Evolutionary conservation across 2,113 vertebrate genomes (phyloP).

Genomic region (Myiagra hebetior): DNA sequence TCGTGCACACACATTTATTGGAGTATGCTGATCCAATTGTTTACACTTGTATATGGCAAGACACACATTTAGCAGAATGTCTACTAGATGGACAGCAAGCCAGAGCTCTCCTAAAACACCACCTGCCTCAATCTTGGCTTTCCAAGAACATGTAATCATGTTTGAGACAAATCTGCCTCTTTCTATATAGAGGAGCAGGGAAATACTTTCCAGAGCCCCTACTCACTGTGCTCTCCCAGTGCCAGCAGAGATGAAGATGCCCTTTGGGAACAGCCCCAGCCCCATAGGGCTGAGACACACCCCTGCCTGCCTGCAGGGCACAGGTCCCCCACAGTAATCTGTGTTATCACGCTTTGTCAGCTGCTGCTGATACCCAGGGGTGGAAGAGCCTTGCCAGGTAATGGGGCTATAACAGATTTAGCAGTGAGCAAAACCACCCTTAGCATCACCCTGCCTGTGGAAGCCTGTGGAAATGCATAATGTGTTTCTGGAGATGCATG

Average conservation of each 20-base stretch:
- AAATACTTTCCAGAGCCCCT: neutral
- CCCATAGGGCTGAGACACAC: accelerated
- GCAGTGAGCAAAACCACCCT: neutral
- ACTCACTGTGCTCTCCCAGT: accelerated
- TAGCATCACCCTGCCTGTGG: accelerated
- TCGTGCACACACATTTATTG: neutral
- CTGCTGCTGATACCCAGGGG: neutral
- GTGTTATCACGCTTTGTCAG: accelerated
- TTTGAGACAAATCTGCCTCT: neutral
- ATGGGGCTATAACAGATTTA: neutral
- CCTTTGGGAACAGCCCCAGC: accelerated
- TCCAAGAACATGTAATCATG: neutral
- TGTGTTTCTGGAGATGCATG: neutral
- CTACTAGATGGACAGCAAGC: neutral
- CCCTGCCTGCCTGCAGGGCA: neutral
- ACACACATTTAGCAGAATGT: neutral
- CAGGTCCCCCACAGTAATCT: accelerated
- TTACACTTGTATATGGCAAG: neutral
- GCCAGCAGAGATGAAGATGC: accelerated
- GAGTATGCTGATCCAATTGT: neutral
- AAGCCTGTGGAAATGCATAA: neutral
- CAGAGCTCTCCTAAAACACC: neutral
- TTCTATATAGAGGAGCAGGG: neutral
- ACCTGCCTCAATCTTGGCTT: neutral
- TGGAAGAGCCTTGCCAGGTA: neutral